Percentiles rank a stretch among this genome's conserved stretches.
Conservation (phyloP, 1,140 invertebrate genomes). For the Drosophila sproati region DNA sequence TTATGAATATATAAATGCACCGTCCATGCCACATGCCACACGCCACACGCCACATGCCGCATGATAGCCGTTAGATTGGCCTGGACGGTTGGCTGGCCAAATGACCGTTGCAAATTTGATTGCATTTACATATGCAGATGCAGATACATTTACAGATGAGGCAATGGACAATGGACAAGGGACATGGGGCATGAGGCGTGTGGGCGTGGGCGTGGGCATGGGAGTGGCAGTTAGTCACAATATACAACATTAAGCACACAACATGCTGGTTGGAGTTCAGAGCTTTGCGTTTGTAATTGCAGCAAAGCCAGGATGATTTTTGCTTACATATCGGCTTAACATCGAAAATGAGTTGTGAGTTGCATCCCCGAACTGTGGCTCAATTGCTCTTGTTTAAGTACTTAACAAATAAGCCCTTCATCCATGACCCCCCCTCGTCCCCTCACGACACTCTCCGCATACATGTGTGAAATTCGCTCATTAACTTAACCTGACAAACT, state of each 20-base stretch:
- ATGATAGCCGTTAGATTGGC: constrained; percentile 76
- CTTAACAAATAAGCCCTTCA: constrained; percentile 37
- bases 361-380: constrained; percentile 16
- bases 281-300: constrained; percentile 47
- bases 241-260: no score
- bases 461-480: no score
- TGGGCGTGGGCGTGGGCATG: not conserved
- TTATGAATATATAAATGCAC: constrained; percentile 70
- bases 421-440: not conserved
- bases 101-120: constrained; percentile 80
- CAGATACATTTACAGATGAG: constrained; percentile 36
- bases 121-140: constrained; percentile 78
- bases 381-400: constrained; percentile 39
- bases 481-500: no score
- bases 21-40: constrained; percentile 38
- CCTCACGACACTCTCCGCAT: not conserved
- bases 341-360: constrained; percentile 24
- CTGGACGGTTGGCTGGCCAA: constrained; percentile 66
- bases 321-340: constrained; percentile 52
- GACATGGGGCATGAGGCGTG: not conserved
- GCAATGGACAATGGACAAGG: not conserved
- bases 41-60: constrained; percentile 29
- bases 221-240: not conserved
- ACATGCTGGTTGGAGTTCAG: not conserved
- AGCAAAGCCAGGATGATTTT: constrained; percentile 55